Conservation (phyloP, 2,113 vertebrate genomes). For the Gambusia affinis region DNA sequence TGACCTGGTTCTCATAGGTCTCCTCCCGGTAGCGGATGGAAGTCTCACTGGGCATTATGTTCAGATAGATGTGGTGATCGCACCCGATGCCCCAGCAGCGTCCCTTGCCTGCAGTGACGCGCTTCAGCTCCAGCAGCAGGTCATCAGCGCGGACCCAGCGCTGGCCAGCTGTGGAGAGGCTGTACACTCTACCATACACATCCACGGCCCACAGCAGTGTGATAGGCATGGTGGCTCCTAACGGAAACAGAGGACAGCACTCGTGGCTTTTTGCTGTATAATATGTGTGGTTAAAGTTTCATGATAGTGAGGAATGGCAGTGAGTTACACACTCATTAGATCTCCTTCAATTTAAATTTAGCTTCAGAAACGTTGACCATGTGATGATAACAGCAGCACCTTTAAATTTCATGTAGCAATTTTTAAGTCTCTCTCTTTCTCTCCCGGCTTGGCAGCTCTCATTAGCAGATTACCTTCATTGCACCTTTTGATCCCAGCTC, state of each 20-base stretch:
- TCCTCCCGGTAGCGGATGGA: slow-evolving; percentile 91
- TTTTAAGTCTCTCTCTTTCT: not conserved
- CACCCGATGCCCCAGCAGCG: slow-evolving; percentile 96
- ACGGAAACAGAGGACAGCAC: slow-evolving; percentile 5
- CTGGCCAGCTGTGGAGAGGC: slow-evolving; percentile 85
- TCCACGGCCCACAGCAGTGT: slow-evolving; percentile 93
- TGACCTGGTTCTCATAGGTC: slow-evolving; percentile 97
- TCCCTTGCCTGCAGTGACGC: slow-evolving; percentile 83
- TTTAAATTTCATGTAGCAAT: not conserved
- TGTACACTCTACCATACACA: slow-evolving; percentile 91
- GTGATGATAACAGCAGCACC: not conserved
- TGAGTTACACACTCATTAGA: not conserved
- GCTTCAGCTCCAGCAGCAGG: slow-evolving; percentile 89
- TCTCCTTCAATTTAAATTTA: not conserved
- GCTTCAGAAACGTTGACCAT: not conserved
- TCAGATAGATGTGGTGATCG: slow-evolving; percentile 91
- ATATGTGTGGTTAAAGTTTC: not conserved
- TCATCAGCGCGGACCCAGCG: slow-evolving; percentile 89
- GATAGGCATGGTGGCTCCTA: slow-evolving; percentile 80
- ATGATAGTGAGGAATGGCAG: not conserved
- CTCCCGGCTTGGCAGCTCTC: not conserved
- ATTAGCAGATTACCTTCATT: not conserved
- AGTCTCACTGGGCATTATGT: slow-evolving; percentile 86
- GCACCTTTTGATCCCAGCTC: not conserved
- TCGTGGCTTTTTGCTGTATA: not conserved